Conservation (phyloP, 2,113 vertebrate species). For the Aphyosemion australe region DNA sequence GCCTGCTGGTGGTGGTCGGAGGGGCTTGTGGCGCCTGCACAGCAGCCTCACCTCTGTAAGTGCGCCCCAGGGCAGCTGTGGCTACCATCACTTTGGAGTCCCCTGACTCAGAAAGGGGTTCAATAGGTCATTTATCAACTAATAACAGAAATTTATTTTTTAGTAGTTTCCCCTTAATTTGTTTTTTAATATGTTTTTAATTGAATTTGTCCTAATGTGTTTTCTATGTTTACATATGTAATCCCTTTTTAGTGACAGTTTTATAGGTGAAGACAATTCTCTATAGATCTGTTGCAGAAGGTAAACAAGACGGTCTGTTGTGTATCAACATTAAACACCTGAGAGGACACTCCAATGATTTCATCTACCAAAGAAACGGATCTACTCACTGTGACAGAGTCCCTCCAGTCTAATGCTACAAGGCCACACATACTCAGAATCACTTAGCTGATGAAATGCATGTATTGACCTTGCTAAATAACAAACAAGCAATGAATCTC, state of each 20-base stretch:
- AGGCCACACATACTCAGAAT: constrained; percentile 18
- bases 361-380: constrained; percentile 35
- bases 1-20: no score
- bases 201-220: no score
- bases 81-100: no score
- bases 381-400: constrained; percentile 30
- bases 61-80: no score
- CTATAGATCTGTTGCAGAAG: background rate
- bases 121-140: no score
- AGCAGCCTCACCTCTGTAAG: no score
- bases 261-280: background rate
- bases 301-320: background rate
- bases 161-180: no score
- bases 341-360: constrained; percentile 30
- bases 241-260: background rate
- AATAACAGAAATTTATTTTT: no score
- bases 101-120: no score
- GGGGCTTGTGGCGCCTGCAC: no score
- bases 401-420: constrained; percentile 6
- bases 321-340: constrained; percentile 12
- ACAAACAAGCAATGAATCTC: constrained; percentile 2
- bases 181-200: no score
- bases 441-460: constrained; percentile 25
- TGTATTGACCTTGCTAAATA: constrained; percentile 24
- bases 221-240: no score